These are phyloP conservation scores for Smutsia gigantea DNA, from an alignment of 2,797 vertebrate genomes.

Conservation along the genomic window DNA sequence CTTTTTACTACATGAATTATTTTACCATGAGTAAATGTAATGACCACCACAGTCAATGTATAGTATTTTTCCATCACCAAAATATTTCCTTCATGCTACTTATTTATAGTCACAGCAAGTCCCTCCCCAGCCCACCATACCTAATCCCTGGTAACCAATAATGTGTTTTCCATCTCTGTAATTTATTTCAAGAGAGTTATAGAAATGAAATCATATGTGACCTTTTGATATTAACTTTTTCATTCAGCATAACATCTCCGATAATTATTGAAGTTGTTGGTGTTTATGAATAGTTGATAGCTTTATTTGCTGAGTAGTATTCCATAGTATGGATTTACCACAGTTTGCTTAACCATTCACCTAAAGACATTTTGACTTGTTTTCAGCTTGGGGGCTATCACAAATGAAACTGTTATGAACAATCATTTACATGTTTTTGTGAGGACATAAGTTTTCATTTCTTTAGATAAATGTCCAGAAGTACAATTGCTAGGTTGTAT, in stretches of 20 bases:
- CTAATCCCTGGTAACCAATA: neutral
- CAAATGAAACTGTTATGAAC: neutral
- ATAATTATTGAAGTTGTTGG: neutral
- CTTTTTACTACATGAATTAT: neutral
- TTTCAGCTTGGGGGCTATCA: neutral
- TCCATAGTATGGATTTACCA: no score
- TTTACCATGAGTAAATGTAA: neutral
- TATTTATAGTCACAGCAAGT: neutral
- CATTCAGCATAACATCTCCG: neutral
- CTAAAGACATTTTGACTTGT: neutral
- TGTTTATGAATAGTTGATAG: neutral
- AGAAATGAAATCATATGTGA: neutral
- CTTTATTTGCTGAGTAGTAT: neutral
- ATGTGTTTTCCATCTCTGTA: neutral
- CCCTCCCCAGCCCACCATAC: neutral
- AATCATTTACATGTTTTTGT: neutral
- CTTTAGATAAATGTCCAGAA: neutral
- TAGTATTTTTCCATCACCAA: neutral
- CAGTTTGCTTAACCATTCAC: neutral
- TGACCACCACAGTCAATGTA: neutral
- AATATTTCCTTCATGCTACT: neutral
- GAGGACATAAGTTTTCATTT: neutral
- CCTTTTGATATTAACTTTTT: neutral
- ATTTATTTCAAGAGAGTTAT: neutral
- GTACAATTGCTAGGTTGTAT: neutral